Evolutionary conservation across 2,113 vertebrate genomes (phyloP), one percentile per base, ranked within the genome.

Genomic region (Dicerorhinus sumatrensis): DNA sequence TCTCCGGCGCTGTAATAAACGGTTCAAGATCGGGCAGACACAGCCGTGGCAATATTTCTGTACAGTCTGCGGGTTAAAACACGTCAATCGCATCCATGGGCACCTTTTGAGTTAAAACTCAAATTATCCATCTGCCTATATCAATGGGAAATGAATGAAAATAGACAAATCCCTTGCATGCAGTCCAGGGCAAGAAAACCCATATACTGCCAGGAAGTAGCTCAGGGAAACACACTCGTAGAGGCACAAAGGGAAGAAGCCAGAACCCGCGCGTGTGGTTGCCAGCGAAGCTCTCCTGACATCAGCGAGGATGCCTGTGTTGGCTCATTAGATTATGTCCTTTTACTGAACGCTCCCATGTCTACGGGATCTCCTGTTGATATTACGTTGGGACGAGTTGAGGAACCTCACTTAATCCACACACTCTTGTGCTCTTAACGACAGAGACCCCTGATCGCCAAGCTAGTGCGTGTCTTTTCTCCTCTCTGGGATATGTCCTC

Each of bases 1-100:
- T 99, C 98, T 98, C 97, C 79, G 91, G 97, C 98, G 98, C 98
- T 97, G 29, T 99, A 98, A 99, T 99, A 98, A 98, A 95, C 42
- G 94, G 99, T 98, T 99, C 98, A 98, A 97, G 97, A 98, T 97
- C 5, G 39, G 98, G 98, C 97, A 99, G 98, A 98, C 98, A 98
- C 98, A 96, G 94, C 96, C 82, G 69, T 95, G 92, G 98, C 97
- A 96, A 98, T 98, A 96, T 98, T 98, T 98, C 98, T 86, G 95
- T 72, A 84, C 96, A 70, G 97, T 76, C 96, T 58, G 31, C 27
- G 62, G 98, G 95, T 94, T 98, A 98, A 98, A 97, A 98, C 97
- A 95, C 93, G 62, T 98, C 98, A 92, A 23, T 92, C 84, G 89
- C 89, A 42, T 86, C 96, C 46, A 36, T 39, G 85, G 93, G 94